These are phyloP conservation scores for Microctonus hyperodae DNA, from an alignment of 2,888 invertebrate species.

Conservation along the genomic window DNA sequence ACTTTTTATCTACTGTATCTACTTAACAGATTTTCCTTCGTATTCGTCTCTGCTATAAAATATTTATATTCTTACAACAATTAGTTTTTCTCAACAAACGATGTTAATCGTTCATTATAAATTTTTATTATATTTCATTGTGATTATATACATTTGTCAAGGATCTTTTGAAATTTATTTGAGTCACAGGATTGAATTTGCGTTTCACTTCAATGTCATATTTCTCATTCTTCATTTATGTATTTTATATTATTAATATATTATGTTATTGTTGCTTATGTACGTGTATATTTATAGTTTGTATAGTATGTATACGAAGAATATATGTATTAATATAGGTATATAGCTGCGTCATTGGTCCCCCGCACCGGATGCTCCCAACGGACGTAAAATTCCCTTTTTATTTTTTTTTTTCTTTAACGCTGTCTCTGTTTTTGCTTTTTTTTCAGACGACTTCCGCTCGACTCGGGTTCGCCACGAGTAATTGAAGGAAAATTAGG, in stretches of 20 bases:
- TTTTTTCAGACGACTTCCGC: constrained; percentile 44
- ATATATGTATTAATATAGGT: not conserved
- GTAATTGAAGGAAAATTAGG: constrained; percentile 51
- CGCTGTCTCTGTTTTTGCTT: constrained; percentile 32
- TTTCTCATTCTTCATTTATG: not conserved
- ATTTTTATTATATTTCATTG: not conserved
- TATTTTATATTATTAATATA: not conserved
- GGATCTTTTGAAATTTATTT: constrained; percentile 21
- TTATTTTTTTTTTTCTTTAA: constrained; percentile 37
- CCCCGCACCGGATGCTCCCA: constrained; percentile 52
- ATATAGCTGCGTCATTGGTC: constrained; percentile 39
- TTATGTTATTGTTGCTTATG: too few relatives aligned
- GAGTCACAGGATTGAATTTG: not conserved
- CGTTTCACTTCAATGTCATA: not conserved
- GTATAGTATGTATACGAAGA: too few relatives aligned
- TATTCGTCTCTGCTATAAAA: not conserved
- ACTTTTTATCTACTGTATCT: not conserved
- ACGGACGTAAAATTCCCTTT: constrained; percentile 53
- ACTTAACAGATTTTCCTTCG: constrained; percentile 5
- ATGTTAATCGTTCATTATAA: constrained; percentile 8
- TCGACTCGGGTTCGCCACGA: constrained; percentile 36
- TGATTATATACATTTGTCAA: constrained; percentile 11
- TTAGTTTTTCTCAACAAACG: not conserved
- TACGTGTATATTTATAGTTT: not conserved
- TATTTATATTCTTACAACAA: too few relatives aligned